These are phyloP conservation scores for Xenus cinereus DNA, from an alignment of 2,113 vertebrate species.

Conservation along the genomic window DNA sequence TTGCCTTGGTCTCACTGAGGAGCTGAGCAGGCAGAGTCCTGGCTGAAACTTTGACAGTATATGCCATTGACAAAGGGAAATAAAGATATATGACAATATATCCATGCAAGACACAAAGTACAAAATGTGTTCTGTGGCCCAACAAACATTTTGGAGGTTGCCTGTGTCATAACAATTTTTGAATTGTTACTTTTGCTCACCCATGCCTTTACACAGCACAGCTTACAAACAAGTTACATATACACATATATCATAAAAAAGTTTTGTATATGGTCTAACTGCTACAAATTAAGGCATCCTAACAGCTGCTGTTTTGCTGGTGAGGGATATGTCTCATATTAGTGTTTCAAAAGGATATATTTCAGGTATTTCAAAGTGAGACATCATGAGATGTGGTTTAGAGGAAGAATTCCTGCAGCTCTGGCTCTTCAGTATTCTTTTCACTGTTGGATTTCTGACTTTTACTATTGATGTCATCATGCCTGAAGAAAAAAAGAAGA, in stretches of 20 bases:
- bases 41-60: background rate
- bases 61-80: constrained; percentile 35
- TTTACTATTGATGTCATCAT: constrained; percentile 68
- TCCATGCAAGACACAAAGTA: constrained; percentile 70
- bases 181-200: constrained; percentile 50
- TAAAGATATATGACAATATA: constrained; percentile 59
- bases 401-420: constrained; percentile 79
- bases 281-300: constrained; percentile 80
- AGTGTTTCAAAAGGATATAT: constrained; percentile 28
- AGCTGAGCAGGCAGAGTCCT: constrained; percentile 49
- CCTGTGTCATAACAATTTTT: constrained; percentile 33
- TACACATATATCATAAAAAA: constrained; percentile 65
- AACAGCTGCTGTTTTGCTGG: constrained; percentile 72
- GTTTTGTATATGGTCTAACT: constrained; percentile 58
- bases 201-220: constrained; percentile 67
- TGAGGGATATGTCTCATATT: constrained; percentile 51
- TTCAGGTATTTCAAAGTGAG: constrained; percentile 55
- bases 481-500: constrained; percentile 66
- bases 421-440: constrained; percentile 70
- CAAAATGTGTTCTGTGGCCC: constrained; percentile 36
- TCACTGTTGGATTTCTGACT: constrained; percentile 49
- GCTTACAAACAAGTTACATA: constrained; percentile 70
- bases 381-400: constrained; percentile 51
- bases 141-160: constrained; percentile 27
- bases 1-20: constrained; percentile 55